phyloP scores from a whole-genome alignment of 2,888 invertebrate species.

The Sipha maydis region DNA sequence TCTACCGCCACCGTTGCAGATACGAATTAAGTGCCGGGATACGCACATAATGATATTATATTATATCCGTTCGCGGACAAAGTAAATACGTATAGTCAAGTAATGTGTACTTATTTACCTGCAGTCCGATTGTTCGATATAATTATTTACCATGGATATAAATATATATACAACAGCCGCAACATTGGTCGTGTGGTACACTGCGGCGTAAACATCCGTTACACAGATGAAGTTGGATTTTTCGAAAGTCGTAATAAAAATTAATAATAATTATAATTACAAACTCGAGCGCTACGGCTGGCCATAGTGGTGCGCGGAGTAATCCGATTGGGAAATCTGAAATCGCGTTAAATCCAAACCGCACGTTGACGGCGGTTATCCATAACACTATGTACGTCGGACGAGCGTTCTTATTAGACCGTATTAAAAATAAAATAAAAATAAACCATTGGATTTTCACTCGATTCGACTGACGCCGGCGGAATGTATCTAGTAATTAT shows the following conservation, averaged over 20 bases:
- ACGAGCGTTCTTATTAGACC: not conserved
- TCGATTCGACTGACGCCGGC: not conserved
- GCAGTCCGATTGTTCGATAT: too few relatives aligned
- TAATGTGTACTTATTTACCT: too few relatives aligned
- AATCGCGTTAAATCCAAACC: not conserved
- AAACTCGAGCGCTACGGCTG: not conserved
- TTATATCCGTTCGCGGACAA: not conserved
- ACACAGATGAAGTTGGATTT: not conserved
- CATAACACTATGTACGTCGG: too few relatives aligned
- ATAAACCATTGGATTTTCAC: not conserved
- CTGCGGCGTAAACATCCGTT: not conserved
- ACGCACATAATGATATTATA: not conserved
- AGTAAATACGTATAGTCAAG: not conserved
- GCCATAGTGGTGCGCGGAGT: not conserved
- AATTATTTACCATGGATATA: too few relatives aligned
- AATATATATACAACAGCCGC: too few relatives aligned
- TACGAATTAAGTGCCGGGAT: not conserved
- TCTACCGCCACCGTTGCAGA: not conserved
- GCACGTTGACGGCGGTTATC: not conserved
- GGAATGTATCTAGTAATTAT: not conserved
- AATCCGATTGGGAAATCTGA: conserved; percentile 9
- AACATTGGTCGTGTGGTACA: too few relatives aligned
- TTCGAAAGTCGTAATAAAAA: conserved; percentile 26
- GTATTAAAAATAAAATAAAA: not conserved
- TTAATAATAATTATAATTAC: conserved; percentile 18